Evolutionary conservation across 2,888 invertebrate species (phyloP), one percentile per base, ranked within the genome.

Genomic region (Amphimallon solstitiale): DNA sequence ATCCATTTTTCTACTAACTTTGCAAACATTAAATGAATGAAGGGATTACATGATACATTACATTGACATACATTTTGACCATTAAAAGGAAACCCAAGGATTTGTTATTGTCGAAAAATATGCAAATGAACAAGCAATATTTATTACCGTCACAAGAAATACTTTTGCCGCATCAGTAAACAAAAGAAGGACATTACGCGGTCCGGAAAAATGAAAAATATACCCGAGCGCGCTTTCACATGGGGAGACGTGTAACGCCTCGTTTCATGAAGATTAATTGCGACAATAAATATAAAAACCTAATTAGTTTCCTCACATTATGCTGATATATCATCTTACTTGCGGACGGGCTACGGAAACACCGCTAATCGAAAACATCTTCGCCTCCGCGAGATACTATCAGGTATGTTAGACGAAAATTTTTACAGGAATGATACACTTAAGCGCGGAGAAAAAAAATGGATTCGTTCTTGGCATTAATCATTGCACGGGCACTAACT

Each of bases 281-380:
- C 15, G 10, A 35, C 15, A 51, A 51, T 51, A 51, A 51, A 51
- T 51, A 51, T 35, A 51, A 51, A 51, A 51, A 51, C 35, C 10
- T 51, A 51, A 51, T 51, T 51, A 51, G 51, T 51, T 51, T 12
- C 51, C 35, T 51, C 17, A 37, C 51, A 51, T 51, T 17, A 14
- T 7, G 9, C 3, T 35, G 35, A 51, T 34, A 35, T 51, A 51
- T 51, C 51, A 17, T 51, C 35, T 51, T 51, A 51, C 35, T 17
- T 15, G 17, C 5, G 35, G 15, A 17, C 51, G 35, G 17, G 10
- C 21, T 49, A 23, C n/a, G 29, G 29, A 49, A 49, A 12, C 6
- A 15, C 2, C 17, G 14, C 15, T 35, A 51, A 35, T 34, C 51
- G 51, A 51, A 51, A 51, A 51, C 17, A 35, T 29, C 6, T 34